phyloP scores from a whole-genome alignment of 2,888 invertebrate species.

The Noctua janthina region DNA sequence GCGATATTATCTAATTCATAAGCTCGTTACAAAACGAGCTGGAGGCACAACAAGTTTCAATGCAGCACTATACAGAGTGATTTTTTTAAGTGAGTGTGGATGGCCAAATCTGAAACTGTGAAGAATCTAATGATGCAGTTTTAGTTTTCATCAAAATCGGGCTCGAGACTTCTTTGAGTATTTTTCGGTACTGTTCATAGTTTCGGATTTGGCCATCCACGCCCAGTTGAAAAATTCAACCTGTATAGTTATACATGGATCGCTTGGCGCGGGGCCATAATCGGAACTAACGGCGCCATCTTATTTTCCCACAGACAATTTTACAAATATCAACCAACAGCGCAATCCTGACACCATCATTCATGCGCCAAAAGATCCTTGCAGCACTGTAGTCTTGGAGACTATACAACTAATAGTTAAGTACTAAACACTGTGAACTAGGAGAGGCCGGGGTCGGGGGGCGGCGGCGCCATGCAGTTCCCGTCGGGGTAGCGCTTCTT shows the following conservation, averaged over 20 bases:
- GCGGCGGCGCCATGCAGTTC: slow-evolving; percentile 93
- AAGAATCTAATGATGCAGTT: too few species aligned
- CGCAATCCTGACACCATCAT: neutral
- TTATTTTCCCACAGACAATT: neutral
- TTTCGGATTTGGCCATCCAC: too few species aligned
- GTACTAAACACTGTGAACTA: slow-evolving; percentile 60
- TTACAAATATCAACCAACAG: neutral
- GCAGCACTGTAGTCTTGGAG: slow-evolving; percentile 1
- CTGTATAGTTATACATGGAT: neutral
- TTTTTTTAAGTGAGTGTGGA: too few species aligned
- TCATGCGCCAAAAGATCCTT: neutral
- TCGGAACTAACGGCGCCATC: neutral
- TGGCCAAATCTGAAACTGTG: too few species aligned
- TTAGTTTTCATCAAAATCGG: too few species aligned
- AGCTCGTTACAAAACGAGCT: neutral
- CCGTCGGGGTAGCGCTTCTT: slow-evolving; percentile 98
- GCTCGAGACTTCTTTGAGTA: too few species aligned
- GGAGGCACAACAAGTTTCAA: slow-evolving; percentile 1
- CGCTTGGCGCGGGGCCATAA: neutral
- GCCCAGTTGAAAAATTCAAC: too few species aligned
- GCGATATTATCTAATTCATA: neutral
- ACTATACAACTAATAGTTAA: slow-evolving; percentile 1
- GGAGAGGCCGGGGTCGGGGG: slow-evolving; percentile 84
- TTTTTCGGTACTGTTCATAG: too few species aligned
- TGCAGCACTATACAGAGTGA: neutral